Evolutionary conservation across 2,888 invertebrate species (phyloP).

Genomic region (Euspilapteryx auroguttella): DNA sequence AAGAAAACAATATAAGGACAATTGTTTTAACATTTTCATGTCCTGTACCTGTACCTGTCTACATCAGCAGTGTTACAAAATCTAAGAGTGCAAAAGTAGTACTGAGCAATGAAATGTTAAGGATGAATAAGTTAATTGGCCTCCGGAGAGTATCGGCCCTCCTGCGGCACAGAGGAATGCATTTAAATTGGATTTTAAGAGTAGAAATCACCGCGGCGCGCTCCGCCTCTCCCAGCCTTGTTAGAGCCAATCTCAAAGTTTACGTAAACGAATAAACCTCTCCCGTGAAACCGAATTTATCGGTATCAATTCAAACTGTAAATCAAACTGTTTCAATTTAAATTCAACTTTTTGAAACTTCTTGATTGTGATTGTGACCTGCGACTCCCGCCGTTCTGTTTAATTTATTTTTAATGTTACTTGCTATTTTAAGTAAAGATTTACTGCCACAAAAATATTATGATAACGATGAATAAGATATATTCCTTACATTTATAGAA

Average conservation of each 20-base stretch:
- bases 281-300: constrained; percentile 34
- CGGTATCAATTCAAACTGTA: constrained; percentile 28
- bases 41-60: too few species aligned
- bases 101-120: constrained; percentile 58
- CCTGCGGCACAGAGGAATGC: constrained; percentile 60
- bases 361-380: too few species aligned
- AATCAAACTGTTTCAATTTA: constrained; percentile 8
- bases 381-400: too few species aligned
- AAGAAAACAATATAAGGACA: too few species aligned
- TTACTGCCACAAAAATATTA: too few species aligned
- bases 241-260: constrained; percentile 59
- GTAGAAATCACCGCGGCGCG: constrained; percentile 53
- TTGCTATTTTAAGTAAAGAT: too few species aligned
- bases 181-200: constrained; percentile 63
- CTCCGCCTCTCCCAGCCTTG: constrained; percentile 47
- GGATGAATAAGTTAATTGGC: constrained; percentile 61
- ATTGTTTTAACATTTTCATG: too few species aligned
- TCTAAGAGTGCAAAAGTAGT: constrained; percentile 19
- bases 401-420: too few species aligned
- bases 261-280: constrained; percentile 58
- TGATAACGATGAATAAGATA: too few species aligned
- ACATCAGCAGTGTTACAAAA: too few species aligned
- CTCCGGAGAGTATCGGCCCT: constrained; percentile 53
- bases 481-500: too few species aligned
- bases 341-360: constrained; percentile 1